phyloP scores from a whole-genome alignment of 2,888 invertebrate genomes.

The Napeogenes inachia region DNA sequence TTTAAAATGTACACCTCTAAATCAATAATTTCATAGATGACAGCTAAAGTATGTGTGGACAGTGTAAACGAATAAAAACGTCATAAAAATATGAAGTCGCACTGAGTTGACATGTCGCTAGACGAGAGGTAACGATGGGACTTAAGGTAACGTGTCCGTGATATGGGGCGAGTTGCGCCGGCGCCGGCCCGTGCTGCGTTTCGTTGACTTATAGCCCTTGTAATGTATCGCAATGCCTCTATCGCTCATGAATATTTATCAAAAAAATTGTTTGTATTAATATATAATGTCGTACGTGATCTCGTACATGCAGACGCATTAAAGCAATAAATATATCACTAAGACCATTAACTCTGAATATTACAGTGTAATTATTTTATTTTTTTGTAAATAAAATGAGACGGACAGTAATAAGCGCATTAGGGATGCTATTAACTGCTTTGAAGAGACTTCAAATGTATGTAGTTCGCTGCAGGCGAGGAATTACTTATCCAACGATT shows the following conservation, averaged over 20 bases:
- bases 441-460: constrained; percentile 42
- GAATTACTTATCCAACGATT: constrained; percentile 40
- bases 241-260: constrained; percentile 76
- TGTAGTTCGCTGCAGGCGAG: constrained; percentile 51
- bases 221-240: constrained; percentile 71
- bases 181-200: constrained; percentile 50
- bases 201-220: constrained; percentile 71
- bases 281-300: constrained; percentile 55
- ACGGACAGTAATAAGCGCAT: constrained; percentile 56
- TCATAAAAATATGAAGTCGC: constrained; percentile 68
- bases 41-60: constrained; percentile 64
- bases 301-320: constrained; percentile 48
- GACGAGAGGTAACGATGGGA: constrained; percentile 36
- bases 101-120: constrained; percentile 61
- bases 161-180: constrained; percentile 44
- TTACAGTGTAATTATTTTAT: constrained; percentile 63
- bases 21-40: constrained; percentile 56
- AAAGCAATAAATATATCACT: constrained; percentile 66
- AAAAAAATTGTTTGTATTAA: constrained; percentile 55
- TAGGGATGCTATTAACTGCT: constrained; percentile 55
- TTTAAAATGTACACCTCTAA: constrained; percentile 34
- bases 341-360: constrained; percentile 53
- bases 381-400: constrained; percentile 56
- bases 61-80: constrained; percentile 50
- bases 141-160: constrained; percentile 33